Percentiles rank a stretch among this genome's conserved stretches.
These are phyloP conservation scores for Dreissena polymorpha DNA, from an alignment of 1,140 invertebrate genomes.

Conservation along the genomic window DNA sequence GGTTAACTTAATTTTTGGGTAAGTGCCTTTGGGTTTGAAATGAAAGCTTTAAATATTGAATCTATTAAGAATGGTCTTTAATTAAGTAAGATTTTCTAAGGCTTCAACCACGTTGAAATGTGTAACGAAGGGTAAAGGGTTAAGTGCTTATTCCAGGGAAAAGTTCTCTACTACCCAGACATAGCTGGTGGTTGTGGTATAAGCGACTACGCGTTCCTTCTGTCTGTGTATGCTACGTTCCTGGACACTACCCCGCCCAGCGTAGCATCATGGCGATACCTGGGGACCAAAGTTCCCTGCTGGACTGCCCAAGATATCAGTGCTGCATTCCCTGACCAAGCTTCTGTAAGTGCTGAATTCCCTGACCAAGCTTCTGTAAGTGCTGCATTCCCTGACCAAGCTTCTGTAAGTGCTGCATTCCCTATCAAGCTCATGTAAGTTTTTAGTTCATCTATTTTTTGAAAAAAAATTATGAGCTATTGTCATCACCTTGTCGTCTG, in stretches of 20 bases:
- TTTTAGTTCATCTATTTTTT: too few relatives aligned
- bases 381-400: background rate
- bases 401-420: background rate
- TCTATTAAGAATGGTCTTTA: too few relatives aligned
- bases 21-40: too few relatives aligned
- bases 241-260: background rate
- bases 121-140: too few relatives aligned
- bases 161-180: constrained; percentile 31
- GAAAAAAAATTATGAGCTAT: too few relatives aligned
- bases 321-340: background rate
- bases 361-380: background rate
- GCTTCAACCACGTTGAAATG: too few relatives aligned
- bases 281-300: constrained; percentile 17
- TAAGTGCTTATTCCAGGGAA: constrained; percentile 13
- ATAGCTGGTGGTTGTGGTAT: constrained; percentile 13
- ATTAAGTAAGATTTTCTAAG: too few relatives aligned
- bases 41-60: too few relatives aligned
- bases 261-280: constrained; percentile 20
- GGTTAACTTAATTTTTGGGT: too few relatives aligned
- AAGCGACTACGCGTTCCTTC: constrained; percentile 23
- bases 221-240: constrained; percentile 5
- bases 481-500: too few relatives aligned
- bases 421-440: background rate
- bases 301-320: constrained; percentile 16
- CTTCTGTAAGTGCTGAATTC: background rate